phyloP scores from a whole-genome alignment of 2,797 vertebrate genomes.

The Manis pentadactyla region DNA sequence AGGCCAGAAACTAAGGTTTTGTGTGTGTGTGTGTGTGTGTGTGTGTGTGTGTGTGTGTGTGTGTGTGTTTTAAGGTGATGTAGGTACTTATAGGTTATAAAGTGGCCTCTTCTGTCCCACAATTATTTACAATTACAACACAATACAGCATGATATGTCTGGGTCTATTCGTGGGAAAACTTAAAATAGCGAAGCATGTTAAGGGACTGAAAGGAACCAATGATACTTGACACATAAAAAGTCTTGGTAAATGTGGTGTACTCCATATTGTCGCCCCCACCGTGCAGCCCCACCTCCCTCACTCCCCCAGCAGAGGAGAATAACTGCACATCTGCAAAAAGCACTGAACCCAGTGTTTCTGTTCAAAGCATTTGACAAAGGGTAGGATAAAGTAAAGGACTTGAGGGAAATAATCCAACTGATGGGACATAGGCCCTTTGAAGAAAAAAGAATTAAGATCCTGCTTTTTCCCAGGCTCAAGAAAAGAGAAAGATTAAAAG shows the following conservation, averaged over 20 bases:
- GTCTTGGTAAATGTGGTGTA: not conserved
- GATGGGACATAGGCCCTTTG: not conserved
- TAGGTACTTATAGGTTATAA: not conserved
- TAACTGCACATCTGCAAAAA: not conserved
- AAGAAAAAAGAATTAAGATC: conserved; percentile 23
- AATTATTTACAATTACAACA: not conserved
- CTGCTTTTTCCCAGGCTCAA: not conserved
- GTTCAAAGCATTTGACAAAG: conserved; percentile 1
- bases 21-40: not conserved
- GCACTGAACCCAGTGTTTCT: not conserved
- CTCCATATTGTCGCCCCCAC: rapidly evolving
- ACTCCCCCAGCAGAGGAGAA: rapidly evolving
- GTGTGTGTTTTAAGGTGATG: no score
- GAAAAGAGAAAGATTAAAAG: not conserved
- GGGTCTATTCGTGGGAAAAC: conserved; percentile 20
- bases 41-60: no score
- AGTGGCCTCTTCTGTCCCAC: not conserved
- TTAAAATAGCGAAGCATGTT: not conserved
- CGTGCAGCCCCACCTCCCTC: rapidly evolving
- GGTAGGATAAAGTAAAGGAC: not conserved
- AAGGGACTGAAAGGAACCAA: not conserved
- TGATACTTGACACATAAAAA: not conserved
- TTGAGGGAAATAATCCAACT: not conserved
- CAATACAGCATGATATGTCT: not conserved
- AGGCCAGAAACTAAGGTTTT: not conserved